Conservation (phyloP, 2,888 invertebrate genomes). For the Dinocampus coccinellae region DNA sequence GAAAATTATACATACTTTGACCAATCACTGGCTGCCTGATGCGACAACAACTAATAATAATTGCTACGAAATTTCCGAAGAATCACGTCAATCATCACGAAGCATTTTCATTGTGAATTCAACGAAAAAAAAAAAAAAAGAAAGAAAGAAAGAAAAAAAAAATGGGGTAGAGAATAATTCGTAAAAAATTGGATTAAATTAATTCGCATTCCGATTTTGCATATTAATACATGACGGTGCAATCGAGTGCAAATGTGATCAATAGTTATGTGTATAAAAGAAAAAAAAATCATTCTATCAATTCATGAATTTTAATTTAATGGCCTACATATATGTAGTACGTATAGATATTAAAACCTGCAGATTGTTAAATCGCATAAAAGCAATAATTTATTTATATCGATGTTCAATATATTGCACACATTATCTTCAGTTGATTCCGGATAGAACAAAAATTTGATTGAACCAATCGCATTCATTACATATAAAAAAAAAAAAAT, state of each 20-base stretch:
- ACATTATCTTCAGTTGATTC: not conserved
- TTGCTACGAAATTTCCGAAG: slow-evolving; percentile 50
- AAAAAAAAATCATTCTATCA: slow-evolving; percentile 27
- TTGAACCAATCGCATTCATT: not conserved
- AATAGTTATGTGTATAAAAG: slow-evolving; percentile 43
- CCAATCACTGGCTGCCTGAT: slow-evolving; percentile 68
- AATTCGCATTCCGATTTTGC: not conserved
- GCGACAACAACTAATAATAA: slow-evolving; percentile 37
- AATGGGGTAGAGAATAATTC: too few relatives aligned
- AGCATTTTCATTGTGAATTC: slow-evolving; percentile 29
- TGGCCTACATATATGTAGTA: slow-evolving; percentile 11
- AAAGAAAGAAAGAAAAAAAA: not conserved
- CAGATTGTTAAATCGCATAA: not conserved
- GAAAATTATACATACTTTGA: slow-evolving; percentile 60
- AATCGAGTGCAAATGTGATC: slow-evolving; percentile 20
- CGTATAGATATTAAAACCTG: not conserved
- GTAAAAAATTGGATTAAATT: too few relatives aligned
- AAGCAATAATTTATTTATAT: not conserved
- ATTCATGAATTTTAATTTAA: slow-evolving; percentile 14
- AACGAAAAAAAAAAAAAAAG: slow-evolving; percentile 17
- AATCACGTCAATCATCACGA: not conserved
- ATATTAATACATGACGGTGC: slow-evolving; percentile 31
- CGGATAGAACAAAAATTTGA: not conserved
- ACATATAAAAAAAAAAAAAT: too few relatives aligned
- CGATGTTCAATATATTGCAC: not conserved